These are phyloP conservation scores for Chaenocephalus aceratus DNA, from an alignment of 2,113 vertebrate genomes.

Conservation along the genomic window DNA sequence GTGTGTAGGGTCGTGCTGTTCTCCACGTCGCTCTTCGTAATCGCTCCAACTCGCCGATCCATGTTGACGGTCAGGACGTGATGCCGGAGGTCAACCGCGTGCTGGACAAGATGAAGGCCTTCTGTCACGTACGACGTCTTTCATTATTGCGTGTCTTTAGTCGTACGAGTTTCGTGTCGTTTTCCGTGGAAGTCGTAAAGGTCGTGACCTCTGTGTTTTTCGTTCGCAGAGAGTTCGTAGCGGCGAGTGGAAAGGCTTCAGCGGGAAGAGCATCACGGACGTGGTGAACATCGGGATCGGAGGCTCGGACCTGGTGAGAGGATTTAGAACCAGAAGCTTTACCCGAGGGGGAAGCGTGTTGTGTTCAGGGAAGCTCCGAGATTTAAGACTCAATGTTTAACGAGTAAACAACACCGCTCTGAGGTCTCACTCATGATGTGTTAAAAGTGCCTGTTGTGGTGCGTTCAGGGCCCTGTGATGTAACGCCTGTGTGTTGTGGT, in stretches of 20 bases:
- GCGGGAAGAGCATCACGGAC: slow-evolving; percentile 92
- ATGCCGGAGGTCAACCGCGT: slow-evolving; percentile 95
- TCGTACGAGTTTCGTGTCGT: too few species aligned
- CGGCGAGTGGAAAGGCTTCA: slow-evolving; percentile 96
- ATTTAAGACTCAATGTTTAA: too few species aligned
- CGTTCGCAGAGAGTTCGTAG: slow-evolving; percentile 89
- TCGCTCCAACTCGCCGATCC: slow-evolving; percentile 89
- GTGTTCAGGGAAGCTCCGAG: too few species aligned
- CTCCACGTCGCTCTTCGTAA: slow-evolving; percentile 95
- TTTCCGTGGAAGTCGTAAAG: background rate
- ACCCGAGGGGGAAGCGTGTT: too few species aligned
- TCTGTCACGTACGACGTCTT: slow-evolving; percentile 83
- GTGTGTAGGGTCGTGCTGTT: slow-evolving; percentile 90
- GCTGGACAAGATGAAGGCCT: slow-evolving; percentile 95
- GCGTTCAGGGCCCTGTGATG: background rate
- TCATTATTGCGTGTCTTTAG: too few species aligned
- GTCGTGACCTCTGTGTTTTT: background rate
- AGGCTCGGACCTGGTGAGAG: slow-evolving; percentile 94
- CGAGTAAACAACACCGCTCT: too few species aligned
- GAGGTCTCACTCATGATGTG: too few species aligned
- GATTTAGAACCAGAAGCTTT: too few species aligned
- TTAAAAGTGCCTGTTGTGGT: background rate
- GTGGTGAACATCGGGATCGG: slow-evolving; percentile 97
- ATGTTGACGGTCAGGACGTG: slow-evolving; percentile 92
- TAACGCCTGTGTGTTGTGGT: too few species aligned